Evolutionary conservation across 2,797 vertebrate species (phyloP).

Genomic region (Molossus molossus): DNA sequence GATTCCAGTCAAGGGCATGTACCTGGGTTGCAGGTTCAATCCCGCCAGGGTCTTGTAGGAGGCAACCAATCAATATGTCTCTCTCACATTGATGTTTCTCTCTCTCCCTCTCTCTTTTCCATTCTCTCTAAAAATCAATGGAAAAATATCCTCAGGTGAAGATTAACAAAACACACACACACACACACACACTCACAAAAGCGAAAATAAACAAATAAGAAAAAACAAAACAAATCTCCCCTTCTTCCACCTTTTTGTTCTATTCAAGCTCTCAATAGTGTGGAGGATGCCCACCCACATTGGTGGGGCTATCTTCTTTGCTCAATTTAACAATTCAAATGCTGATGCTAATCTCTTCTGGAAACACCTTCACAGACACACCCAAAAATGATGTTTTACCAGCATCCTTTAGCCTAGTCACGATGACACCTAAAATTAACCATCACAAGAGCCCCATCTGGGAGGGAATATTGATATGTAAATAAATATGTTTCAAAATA

Average conservation of each 20-base stretch:
- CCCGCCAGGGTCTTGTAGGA: too few species aligned
- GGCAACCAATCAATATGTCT: too few species aligned
- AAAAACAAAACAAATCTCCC: not conserved
- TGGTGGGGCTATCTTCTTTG: not conserved
- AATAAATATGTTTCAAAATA: not conserved
- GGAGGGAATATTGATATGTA: not conserved
- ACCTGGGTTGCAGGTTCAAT: too few species aligned
- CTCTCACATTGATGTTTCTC: too few species aligned
- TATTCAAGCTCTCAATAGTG: not conserved
- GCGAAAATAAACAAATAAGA: too few species aligned
- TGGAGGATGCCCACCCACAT: not conserved
- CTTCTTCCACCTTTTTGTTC: not conserved
- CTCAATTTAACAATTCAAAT: not conserved
- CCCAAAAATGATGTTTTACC: not conserved
- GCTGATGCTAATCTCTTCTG: not conserved
- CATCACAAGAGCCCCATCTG: not conserved
- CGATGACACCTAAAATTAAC: not conserved
- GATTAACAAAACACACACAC: too few species aligned
- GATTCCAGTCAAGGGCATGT: too few species aligned
- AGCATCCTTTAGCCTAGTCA: not conserved
- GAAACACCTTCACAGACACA: not conserved
- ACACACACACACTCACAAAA: too few species aligned
- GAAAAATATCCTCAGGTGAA: too few species aligned
- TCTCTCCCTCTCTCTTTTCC: too few species aligned
- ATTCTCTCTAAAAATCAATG: too few species aligned